Base-by-base conservation (phyloP, 2,113 vertebrate species). In the Setophaga kirtlandii region DNA sequence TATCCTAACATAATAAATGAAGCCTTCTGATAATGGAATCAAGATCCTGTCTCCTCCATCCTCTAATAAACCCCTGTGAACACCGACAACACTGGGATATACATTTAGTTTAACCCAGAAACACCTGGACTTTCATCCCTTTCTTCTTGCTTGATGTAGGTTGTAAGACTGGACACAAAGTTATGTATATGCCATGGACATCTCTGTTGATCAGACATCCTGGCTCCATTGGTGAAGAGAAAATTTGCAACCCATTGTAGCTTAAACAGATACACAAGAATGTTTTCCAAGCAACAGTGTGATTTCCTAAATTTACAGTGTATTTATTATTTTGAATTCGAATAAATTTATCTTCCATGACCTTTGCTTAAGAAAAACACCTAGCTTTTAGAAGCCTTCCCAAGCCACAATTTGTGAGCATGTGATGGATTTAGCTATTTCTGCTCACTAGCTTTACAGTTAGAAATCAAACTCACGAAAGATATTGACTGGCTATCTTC, bases 181-280 rank as follows among this genome's bases (percentile, higher is more conserved):
- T 17, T 13, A 8, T 28, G 10, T 35, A 31, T 53, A 74, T 94
- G 5, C 24, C 4, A 1, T 15, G 15, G 50, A 11, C 11, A 15
- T 33, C 11, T 41, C 39, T 10, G 1, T 60, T 82, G 46, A 52
- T 59, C 49, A 73, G 25, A 31, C 31, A 65, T 9, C 19, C 11
- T 42, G 46, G 7, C 23, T 88, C 46, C 2, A 0, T 4, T n/a
- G 22, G 60, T 0, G 0, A 67, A 78, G 25, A 74, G 7, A 74
- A 75, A 52, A 41, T 69, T 75, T 17, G 55, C 56, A 70, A 44
- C 8, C 8, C 5, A 6, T 11, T 6, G 50, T 49, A 87, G 23
- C 9, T 90, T 75, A 74, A 89, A 58, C 5, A 83, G 30, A 33
- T 58, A 76, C 5, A 2, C 24, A 56, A 53, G 21, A 59, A 35